Evolutionary conservation across 64 coral and sea anemone genomes (phyloP), one percentile per base, ranked within the genome.

Genomic region (Acropora yongei): DNA sequence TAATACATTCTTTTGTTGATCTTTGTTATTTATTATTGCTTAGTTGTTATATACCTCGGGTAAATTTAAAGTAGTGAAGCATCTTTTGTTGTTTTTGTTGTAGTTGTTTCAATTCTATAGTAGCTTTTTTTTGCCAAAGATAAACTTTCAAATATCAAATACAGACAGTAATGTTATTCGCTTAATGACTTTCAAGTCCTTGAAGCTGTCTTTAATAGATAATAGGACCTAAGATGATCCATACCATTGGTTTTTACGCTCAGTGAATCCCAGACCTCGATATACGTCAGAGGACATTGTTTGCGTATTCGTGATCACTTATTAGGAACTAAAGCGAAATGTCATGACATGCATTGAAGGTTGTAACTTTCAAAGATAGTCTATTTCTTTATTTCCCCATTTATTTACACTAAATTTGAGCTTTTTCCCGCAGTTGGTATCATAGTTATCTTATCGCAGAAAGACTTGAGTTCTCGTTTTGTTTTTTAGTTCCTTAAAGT

Each of bases 1-100:
- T 68, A 85, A 69, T 48, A 58, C 65, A 65, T 85, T 3, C 72
- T 30, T 85, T 85, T 85, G 82, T 49, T 85, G 82, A 85, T 85
- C 82, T 49, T 48, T 71, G 6, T 7, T 85, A 44, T 72, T 69
- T 72, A 6, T 84, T 67, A 71, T 85, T 81, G 79, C 55, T 61
- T 60, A 49, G 75, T 45, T 47, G 44, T 44, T 42, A 51, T 81
- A 41, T 72, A n/a, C 63, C 65, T 72, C 44, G 6, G 41, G 58
- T 83, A 45, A 47, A 67, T 41, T 67, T 68, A 1, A 9, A 4
- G 10, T 83, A 5, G 58, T 18, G 16, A 12, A 47, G 40, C 39
- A 66, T 4, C n/a, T 1, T 82, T 61, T 82, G 30, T 83, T 2
- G 57, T 46, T 2, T 30, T 30, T 30, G 5, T 66, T 17, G 41